These are phyloP conservation scores for Odobenus rosmarus DNA, from an alignment of 2,113 vertebrate genomes.

Conservation along the genomic window DNA sequence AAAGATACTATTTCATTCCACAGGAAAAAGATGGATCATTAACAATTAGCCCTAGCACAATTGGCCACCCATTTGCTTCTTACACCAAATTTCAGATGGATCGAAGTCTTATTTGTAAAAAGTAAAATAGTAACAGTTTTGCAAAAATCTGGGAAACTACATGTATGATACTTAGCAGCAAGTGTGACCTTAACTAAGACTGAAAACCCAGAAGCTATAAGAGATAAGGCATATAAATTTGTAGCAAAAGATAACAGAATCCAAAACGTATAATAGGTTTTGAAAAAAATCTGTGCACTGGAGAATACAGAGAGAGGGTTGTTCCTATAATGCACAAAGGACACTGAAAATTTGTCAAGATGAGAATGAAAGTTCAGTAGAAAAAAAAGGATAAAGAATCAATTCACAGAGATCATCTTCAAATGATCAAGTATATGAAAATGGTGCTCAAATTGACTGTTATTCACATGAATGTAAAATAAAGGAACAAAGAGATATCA, in stretches of 20 bases:
- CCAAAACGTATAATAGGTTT: background rate
- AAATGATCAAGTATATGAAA: constrained; percentile 46
- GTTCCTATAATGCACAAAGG: background rate
- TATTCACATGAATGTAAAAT: constrained; percentile 53
- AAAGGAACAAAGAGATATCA: constrained; percentile 15
- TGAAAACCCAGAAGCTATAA: constrained; percentile 30
- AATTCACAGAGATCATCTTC: constrained; percentile 25
- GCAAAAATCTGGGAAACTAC: background rate
- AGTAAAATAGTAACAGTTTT: background rate
- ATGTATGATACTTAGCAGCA: background rate
- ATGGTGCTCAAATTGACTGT: constrained; percentile 2
- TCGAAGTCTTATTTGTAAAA: background rate
- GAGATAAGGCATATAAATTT: constrained; percentile 22
- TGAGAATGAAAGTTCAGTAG: background rate
- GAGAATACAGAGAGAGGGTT: background rate
- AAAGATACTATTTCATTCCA: background rate
- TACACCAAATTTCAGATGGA: background rate
- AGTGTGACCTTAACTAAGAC: background rate
- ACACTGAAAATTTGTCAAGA: background rate
- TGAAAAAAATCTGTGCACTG: background rate
- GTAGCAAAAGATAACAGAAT: constrained; percentile 54
- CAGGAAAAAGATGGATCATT: background rate
- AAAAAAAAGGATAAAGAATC: background rate
- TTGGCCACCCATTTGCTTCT: background rate
- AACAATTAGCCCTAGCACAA: background rate